Conservation (phyloP, 2,888 invertebrate species). For the Mantis religiosa region DNA sequence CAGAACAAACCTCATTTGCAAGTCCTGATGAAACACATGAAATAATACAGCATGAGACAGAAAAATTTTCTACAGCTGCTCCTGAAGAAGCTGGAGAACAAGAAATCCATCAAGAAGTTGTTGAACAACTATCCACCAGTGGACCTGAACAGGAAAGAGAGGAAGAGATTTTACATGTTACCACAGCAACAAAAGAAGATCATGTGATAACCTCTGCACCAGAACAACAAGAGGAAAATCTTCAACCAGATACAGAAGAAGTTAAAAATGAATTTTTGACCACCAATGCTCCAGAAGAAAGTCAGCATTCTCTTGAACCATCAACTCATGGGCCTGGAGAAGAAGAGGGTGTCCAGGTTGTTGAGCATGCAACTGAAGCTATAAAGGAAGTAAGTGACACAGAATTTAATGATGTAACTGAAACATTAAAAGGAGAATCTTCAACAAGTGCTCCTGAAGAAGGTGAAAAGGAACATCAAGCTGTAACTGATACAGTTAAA, state of each 20-base stretch:
- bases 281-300: not conserved
- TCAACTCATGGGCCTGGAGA: not conserved
- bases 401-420: not conserved
- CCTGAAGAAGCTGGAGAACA: not conserved
- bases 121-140: slow-evolving; percentile 16
- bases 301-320: not conserved
- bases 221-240: slow-evolving; percentile 3
- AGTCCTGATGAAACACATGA: slow-evolving; percentile 16
- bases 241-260: not conserved
- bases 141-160: slow-evolving; percentile 8
- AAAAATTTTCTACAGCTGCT: not conserved
- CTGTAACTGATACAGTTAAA: slow-evolving; percentile 20
- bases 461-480: not conserved
- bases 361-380: not conserved
- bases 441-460: not conserved
- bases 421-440: not conserved
- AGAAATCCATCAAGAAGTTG: not conserved
- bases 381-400: slow-evolving; percentile 3
- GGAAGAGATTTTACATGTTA: slow-evolving; percentile 2
- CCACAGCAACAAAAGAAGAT: slow-evolving; percentile 16
- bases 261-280: slow-evolving; percentile 17
- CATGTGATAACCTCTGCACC: not conserved
- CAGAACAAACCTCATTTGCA: not conserved
- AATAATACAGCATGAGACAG: not conserved
- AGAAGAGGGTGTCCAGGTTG: not conserved